These are phyloP conservation scores for Rhagonycha lutea DNA, from an alignment of 2,888 invertebrate genomes.

Conservation along the genomic window DNA sequence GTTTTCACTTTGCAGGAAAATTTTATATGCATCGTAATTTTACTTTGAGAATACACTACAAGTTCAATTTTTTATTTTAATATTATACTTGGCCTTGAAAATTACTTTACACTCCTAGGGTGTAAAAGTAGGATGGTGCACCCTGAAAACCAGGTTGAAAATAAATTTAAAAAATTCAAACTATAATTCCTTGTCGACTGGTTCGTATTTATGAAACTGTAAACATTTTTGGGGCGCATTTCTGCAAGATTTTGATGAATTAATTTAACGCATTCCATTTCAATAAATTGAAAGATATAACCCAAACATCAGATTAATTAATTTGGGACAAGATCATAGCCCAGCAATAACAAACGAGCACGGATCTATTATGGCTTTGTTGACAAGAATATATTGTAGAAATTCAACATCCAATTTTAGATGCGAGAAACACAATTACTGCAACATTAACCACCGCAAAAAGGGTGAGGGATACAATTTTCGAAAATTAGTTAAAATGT, in stretches of 20 bases:
- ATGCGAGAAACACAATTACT: constrained; percentile 3
- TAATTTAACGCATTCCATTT: constrained; percentile 1
- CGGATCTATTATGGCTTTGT: constrained; percentile 9
- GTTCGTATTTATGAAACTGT: not conserved
- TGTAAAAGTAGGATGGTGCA: no score
- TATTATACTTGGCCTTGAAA: no score
- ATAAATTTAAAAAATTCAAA: no score
- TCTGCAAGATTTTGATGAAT: not conserved
- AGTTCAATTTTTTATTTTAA: no score
- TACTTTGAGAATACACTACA: no score
- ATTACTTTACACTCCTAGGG: no score
- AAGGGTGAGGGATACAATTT: constrained; percentile 2
- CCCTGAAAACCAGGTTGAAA: no score
- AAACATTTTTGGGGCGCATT: not conserved
- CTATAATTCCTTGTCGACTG: not conserved
- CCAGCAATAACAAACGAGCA: not conserved
- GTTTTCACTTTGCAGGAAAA: not conserved
- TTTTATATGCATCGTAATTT: not conserved
- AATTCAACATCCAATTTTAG: constrained; percentile 1
- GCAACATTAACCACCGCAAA: not conserved
- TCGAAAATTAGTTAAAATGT: not conserved
- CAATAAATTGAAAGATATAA: constrained; percentile 2
- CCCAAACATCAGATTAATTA: constrained; percentile 1
- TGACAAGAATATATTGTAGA: constrained; percentile 14
- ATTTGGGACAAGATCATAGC: constrained; percentile 2